These are phyloP conservation scores for Agrochola lota DNA, from an alignment of 2,888 invertebrate species.

Conservation along the genomic window DNA sequence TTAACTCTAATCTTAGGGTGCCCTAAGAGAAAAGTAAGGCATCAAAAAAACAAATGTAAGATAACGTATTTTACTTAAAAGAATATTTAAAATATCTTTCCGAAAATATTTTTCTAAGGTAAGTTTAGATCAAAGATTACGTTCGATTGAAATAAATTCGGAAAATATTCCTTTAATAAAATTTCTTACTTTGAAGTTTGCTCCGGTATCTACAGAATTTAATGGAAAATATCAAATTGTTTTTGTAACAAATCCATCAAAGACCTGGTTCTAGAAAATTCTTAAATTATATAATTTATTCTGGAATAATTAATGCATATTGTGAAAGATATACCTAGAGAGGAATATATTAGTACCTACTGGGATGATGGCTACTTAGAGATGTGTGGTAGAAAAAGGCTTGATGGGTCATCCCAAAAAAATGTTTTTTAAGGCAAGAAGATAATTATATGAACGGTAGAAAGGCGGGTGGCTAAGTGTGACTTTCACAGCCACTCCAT, in stretches of 20 bases:
- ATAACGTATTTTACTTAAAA: neutral
- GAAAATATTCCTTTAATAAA: slow-evolving; percentile 58
- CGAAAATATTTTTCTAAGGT: neutral
- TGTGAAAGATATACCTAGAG: neutral
- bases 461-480: neutral
- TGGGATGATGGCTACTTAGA: neutral
- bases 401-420: too few species aligned
- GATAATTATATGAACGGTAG: neutral
- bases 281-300: slow-evolving; percentile 2
- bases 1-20: too few species aligned
- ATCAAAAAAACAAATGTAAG: neutral
- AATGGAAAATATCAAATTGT: slow-evolving; percentile 53
- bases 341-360: neutral
- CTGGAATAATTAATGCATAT: neutral
- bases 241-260: slow-evolving; percentile 33
- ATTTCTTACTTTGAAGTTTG: slow-evolving; percentile 53
- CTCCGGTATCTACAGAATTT: slow-evolving; percentile 53
- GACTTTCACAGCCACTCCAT: neutral
- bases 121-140: slow-evolving; percentile 48
- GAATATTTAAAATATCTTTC: slow-evolving; percentile 5
- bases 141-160: slow-evolving; percentile 52
- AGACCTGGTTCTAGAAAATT: slow-evolving; percentile 14
- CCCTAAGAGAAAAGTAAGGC: neutral
- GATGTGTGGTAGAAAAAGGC: too few species aligned
- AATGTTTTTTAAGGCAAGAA: too few species aligned